A percentile compares a stretch with the other conserved stretches of the same genome.
Conservation (phyloP, 2,888 invertebrate genomes). For the Spisula subtruncata region DNA sequence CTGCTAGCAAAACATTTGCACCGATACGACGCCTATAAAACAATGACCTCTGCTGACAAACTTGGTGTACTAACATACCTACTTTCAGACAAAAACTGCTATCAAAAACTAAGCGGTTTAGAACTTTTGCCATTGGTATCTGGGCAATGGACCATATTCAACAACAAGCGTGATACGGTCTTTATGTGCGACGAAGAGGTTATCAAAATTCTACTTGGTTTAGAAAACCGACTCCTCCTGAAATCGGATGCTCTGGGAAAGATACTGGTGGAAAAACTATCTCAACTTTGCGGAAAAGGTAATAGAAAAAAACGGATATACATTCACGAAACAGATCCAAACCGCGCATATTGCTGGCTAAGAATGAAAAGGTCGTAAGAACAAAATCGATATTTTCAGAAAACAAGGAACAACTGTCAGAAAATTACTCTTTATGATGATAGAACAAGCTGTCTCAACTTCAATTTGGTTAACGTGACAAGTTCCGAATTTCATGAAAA, state of each 20-base stretch:
- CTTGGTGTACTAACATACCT: conserved; percentile 53
- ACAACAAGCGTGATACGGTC: not conserved
- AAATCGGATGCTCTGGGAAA: not conserved
- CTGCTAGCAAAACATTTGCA: conserved; percentile 22
- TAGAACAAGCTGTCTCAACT: too few species aligned
- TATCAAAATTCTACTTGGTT: conserved; percentile 57
- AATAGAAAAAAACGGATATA: not conserved
- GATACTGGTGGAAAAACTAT: not conserved
- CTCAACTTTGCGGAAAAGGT: not conserved
- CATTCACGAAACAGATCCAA: too few species aligned
- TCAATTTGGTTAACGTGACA: too few species aligned
- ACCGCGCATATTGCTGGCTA: too few species aligned
- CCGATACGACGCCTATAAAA: conserved; percentile 15
- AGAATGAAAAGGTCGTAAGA: too few species aligned
- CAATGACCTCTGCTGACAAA: conserved; percentile 42
- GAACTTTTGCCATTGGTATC: conserved; percentile 61
- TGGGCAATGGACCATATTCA: conserved; percentile 55
- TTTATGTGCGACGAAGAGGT: conserved; percentile 43
- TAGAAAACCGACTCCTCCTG: conserved; percentile 46
- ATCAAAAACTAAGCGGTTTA: conserved; percentile 38
- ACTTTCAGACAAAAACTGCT: conserved; percentile 33
- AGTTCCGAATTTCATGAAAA: too few species aligned
- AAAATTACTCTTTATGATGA: too few species aligned
- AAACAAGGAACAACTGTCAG: too few species aligned
- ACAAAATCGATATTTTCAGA: too few species aligned